These are phyloP conservation scores for Pseudopleuronectes americanus DNA, from an alignment of 2,797 vertebrate genomes.

Conservation along the genomic window DNA sequence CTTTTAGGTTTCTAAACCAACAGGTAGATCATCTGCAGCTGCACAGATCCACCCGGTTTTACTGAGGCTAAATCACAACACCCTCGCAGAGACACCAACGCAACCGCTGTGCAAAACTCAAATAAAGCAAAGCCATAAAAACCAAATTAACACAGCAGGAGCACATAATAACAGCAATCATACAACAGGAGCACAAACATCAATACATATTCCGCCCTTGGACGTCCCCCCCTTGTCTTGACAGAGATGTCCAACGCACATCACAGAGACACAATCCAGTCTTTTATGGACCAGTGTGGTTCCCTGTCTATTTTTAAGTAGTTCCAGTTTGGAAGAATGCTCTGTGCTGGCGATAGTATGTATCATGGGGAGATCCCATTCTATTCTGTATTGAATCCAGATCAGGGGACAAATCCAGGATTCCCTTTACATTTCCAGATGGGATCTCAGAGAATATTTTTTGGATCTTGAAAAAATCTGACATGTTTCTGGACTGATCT, in stretches of 20 bases:
- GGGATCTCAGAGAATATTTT: too few relatives aligned
- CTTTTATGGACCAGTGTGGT: neutral
- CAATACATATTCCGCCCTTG: neutral
- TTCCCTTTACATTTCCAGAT: too few relatives aligned
- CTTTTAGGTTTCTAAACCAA: neutral
- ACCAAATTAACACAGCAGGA: neutral
- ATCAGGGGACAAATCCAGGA: too few relatives aligned
- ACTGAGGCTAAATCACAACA: neutral
- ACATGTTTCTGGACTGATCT: too few relatives aligned
- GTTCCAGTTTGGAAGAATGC: neutral
- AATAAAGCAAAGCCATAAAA: conserved; percentile 14
- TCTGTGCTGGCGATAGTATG: too few relatives aligned
- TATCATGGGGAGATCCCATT: too few relatives aligned
- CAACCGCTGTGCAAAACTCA: neutral
- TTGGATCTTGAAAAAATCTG: too few relatives aligned
- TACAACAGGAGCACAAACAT: neutral
- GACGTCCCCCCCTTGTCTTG: neutral
- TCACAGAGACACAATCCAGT: neutral
- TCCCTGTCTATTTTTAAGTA: neutral
- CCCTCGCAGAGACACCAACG: neutral
- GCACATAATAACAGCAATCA: conserved; percentile 3
- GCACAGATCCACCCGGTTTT: neutral
- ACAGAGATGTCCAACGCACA: neutral
- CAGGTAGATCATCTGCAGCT: conserved; percentile 6
- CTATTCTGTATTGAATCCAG: too few relatives aligned